Evolutionary conservation across 1,140 invertebrate genomes (phyloP).

Genomic region (Limonius californicus): DNA sequence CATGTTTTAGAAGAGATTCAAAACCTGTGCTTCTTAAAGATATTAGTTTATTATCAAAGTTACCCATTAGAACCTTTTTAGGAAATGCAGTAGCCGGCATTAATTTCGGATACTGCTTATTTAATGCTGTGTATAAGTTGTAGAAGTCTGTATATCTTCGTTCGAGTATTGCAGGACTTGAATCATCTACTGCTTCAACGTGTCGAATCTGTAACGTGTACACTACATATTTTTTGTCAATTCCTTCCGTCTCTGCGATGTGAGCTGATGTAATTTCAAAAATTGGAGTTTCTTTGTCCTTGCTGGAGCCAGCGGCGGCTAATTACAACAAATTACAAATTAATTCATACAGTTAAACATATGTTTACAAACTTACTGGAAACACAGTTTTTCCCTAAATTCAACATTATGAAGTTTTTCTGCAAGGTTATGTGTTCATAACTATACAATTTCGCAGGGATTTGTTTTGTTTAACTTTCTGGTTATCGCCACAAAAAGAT

Average conservation of each 20-base stretch:
- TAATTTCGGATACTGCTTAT: conserved; percentile 56
- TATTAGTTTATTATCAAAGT: conserved; percentile 71
- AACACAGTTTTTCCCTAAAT: too few relatives aligned
- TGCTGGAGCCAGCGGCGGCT: neutral
- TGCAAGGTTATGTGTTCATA: too few relatives aligned
- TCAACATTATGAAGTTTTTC: too few relatives aligned
- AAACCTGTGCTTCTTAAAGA: conserved; percentile 66
- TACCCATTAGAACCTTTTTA: conserved; percentile 68
- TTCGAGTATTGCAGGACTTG: conserved; percentile 61
- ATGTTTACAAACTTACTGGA: too few relatives aligned
- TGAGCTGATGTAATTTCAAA: conserved; percentile 52
- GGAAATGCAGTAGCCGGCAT: conserved; percentile 64
- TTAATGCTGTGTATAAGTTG: conserved; percentile 60
- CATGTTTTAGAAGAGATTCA: conserved; percentile 61
- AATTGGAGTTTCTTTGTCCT: conserved; percentile 26
- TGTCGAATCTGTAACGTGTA: conserved; percentile 59
- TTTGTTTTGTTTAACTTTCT: too few relatives aligned
- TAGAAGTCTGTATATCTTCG: conserved; percentile 75
- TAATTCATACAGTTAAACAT: too few relatives aligned
- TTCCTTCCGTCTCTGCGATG: conserved; percentile 49
- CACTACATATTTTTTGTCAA: conserved; percentile 59
- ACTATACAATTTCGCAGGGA: too few relatives aligned
- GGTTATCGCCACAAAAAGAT: too few relatives aligned
- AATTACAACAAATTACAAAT: too few relatives aligned
- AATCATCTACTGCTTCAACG: conserved; percentile 51